Percentiles rank a stretch among this genome's conserved stretches.
These are phyloP conservation scores for Triplophysa tibetana DNA, from an alignment of 2,113 vertebrate species.

Conservation along the genomic window DNA sequence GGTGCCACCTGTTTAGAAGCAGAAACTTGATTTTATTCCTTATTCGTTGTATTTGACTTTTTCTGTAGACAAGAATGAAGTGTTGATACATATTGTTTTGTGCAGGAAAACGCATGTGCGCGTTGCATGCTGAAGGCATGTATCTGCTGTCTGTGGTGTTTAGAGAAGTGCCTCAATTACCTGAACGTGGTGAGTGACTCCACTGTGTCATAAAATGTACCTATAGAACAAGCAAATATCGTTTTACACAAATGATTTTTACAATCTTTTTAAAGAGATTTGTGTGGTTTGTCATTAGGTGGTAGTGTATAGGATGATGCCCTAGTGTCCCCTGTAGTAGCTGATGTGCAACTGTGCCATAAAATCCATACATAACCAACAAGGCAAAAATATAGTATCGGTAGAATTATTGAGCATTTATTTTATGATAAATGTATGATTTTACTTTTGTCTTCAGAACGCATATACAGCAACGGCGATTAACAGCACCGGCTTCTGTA, in stretches of 20 bases:
- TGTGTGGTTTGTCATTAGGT: no score
- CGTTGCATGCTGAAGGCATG: conserved; percentile 96
- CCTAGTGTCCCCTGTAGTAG: no score
- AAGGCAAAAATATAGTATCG: no score
- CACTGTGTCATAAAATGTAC: not conserved
- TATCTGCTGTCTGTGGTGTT: conserved; percentile 98
- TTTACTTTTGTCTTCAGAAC: conserved; percentile 74
- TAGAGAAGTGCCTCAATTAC: conserved; percentile 95
- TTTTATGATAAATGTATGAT: not conserved
- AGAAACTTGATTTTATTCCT: not conserved
- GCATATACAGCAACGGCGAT: conserved; percentile 97
- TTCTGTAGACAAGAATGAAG: no score
- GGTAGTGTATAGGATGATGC: no score
- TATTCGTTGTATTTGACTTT: no score
- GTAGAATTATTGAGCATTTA: not conserved
- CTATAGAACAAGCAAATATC: not conserved
- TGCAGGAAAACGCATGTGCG: conserved; percentile 92
- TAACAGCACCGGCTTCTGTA: conserved; percentile 98
- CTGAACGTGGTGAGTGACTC: conserved; percentile 90
- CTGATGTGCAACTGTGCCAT: no score
- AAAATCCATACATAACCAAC: no score
- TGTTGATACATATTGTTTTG: not conserved
- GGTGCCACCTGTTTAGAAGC: not conserved
- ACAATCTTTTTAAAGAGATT: no score
- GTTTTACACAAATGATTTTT: no score